Evolutionary conservation across 1,140 invertebrate genomes (phyloP), one percentile per base, ranked within the genome.

Genomic region (Pseudomyrmex dendroicus): DNA sequence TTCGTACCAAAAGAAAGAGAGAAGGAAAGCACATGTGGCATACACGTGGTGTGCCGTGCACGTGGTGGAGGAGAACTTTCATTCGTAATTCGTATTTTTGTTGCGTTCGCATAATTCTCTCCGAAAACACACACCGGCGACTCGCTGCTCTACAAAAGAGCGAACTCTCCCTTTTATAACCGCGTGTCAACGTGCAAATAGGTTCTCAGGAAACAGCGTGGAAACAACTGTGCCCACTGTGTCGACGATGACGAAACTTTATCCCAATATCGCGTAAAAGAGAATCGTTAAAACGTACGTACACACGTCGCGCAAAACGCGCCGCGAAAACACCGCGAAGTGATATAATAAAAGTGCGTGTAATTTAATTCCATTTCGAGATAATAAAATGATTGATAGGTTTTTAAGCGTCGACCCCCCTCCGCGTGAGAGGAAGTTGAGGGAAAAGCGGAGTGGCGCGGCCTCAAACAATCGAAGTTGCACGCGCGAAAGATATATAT

Each of bases 171-270:
- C 46, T 48, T 59, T 80, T 59, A 59, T 72, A 59, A 70, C 46
- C 15, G 76, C 2, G 44, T 52, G 63, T 76, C 25, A 35, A 56
- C 48, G 48, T 52, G 67, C 56, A 70, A 72, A 59, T 25, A n/a
- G 66, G 66, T 72, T 70, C 66, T 61, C 66, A 48, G 54, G 66
- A 80, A 80, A 80, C 46, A 22, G 66, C 66, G 66, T 80, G 54
- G 54, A 80, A 80, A 80, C n/a, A 35, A 48, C 35, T 12, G 25
- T 25, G 13, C 20, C n/a, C 50, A 48, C 13, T 15, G 20, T 4
- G 9, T 13, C 72, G 44, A 62, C 48, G 59, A 20, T 67, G 56
- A 25, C 68, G 70, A 74, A 68, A 67, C 86, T 87, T 83, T 83
- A 35, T 35, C 35, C 72, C 52, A 59, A 48, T 22, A 59, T 57